Percentiles rank a stretch among this genome's conserved stretches.
Conservation (phyloP, 2,888 invertebrate species). For the Pheosia tremula region DNA sequence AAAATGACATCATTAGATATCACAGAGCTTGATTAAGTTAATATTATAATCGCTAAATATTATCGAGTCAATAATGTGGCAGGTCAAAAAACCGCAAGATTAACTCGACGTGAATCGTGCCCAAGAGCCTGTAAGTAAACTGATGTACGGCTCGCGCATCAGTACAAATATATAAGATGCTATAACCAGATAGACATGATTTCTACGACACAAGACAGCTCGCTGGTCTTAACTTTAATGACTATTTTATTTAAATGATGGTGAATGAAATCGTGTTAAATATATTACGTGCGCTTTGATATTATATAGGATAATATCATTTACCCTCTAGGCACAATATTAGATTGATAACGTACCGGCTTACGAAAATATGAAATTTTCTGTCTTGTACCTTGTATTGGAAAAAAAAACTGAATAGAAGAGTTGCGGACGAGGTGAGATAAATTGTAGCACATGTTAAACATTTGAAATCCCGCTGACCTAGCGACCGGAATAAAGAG, state of each 20-base stretch:
- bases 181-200: not conserved
- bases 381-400: too few relatives aligned
- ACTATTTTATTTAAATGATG: not conserved
- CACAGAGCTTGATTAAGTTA: constrained; percentile 44
- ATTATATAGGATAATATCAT: too few relatives aligned
- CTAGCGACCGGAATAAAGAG: constrained; percentile 36
- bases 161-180: not conserved
- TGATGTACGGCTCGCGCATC: constrained; percentile 5
- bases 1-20: constrained; percentile 57
- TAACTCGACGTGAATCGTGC: constrained; percentile 36
- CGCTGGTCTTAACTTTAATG: not conserved
- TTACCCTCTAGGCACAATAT: too few relatives aligned
- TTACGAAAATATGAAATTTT: constrained; percentile 5
- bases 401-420: not conserved
- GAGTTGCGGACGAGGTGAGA: constrained; percentile 3
- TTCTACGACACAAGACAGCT: not conserved
- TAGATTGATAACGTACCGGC: too few relatives aligned
- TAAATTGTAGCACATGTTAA: constrained; percentile 12
- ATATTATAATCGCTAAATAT: constrained; percentile 17
- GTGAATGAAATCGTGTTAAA: not conserved
- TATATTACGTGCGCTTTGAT: not conserved
- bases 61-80: constrained; percentile 41
- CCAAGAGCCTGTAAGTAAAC: constrained; percentile 15
- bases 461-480: constrained; percentile 33
- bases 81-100: constrained; percentile 59